Evolutionary conservation across 2,888 invertebrate genomes (phyloP), one percentile per base, ranked within the genome.

Genomic region (Diadegma fenestrale): DNA sequence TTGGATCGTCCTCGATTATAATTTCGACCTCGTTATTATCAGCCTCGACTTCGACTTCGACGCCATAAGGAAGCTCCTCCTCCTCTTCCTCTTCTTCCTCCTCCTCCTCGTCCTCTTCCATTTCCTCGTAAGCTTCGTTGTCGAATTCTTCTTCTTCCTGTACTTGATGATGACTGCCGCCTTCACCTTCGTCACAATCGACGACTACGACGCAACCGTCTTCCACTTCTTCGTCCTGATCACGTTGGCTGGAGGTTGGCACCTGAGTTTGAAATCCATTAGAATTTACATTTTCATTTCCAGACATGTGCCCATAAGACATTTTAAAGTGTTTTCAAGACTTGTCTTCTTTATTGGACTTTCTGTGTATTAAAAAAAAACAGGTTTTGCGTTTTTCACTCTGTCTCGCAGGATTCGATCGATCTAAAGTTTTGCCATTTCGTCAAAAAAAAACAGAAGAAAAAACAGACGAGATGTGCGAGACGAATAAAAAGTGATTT

Each of bases 211-310:
- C 96, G 22, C 95, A 95, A 88, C 97, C 97, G 91, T 97, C 97
- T 90, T 97, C 94, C 14, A 91, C 91, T 76, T 94, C 94, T 83
- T 94, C 94, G 54, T 94, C 97, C 92, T 97, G 97, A 92, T 98
- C 98, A 83, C 97, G 96, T 90, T 98, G 97, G 41, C 97, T 97
- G 30, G 97, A 97, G 0, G 98, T 98, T 8, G 98, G 97, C 82
- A 98, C 97, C 94, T 98, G 96, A 92, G 19, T 45, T 43, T 37
- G 0, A 37, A n/a, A 33, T 10, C 7, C 19, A 48, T 37, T 37
- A 37, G 10, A 37, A 37, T 37, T 10, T 0, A 37, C 10, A 8
- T 37, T 37, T 37, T 37, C 5, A 0, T 8, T 37, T 37, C 37
- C 37, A 1, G 37, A 37, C 33, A n/a, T 33, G 4, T 22, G 26